phyloP scores from a whole-genome alignment of 2,113 vertebrate species.

The Rhinolophus sinicus region DNA sequence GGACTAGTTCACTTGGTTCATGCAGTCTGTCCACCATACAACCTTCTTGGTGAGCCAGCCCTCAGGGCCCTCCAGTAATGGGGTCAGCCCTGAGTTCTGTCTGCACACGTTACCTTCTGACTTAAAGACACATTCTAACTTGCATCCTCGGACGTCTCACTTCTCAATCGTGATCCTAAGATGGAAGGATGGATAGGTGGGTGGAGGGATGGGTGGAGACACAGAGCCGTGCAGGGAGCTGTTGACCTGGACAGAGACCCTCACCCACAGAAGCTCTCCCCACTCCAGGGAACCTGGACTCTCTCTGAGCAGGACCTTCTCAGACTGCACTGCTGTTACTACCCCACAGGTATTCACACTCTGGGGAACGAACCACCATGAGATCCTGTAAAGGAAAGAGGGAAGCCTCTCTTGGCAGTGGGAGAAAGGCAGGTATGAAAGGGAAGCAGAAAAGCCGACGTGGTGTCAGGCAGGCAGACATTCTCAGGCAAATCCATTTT shows the following conservation, averaged over 20 bases:
- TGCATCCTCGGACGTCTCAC: neutral
- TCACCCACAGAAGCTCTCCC: neutral
- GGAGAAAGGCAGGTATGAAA: neutral
- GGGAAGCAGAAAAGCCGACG: neutral
- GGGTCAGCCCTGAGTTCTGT: neutral
- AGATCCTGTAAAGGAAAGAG: neutral
- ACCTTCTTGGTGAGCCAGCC: neutral
- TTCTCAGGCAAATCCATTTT: no score
- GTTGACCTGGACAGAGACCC: accelerated
- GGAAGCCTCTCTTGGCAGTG: no score
- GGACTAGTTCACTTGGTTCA: neutral
- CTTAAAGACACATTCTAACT: no score
- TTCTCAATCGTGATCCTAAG: neutral
- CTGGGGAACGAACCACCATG: neutral
- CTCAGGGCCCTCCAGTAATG: neutral
- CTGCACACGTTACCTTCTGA: no score
- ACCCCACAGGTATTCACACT: neutral
- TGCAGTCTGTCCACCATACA: neutral
- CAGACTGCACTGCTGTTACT: accelerated
- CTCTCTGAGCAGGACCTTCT: no score
- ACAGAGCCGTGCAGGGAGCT: no score
- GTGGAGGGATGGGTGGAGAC: neutral
- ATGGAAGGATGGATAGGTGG: no score
- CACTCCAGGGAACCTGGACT: neutral
- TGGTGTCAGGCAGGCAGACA: accelerated